These are phyloP conservation scores for Lophochroa leadbeateri DNA, from an alignment of 2,113 vertebrate genomes.

Conservation along the genomic window DNA sequence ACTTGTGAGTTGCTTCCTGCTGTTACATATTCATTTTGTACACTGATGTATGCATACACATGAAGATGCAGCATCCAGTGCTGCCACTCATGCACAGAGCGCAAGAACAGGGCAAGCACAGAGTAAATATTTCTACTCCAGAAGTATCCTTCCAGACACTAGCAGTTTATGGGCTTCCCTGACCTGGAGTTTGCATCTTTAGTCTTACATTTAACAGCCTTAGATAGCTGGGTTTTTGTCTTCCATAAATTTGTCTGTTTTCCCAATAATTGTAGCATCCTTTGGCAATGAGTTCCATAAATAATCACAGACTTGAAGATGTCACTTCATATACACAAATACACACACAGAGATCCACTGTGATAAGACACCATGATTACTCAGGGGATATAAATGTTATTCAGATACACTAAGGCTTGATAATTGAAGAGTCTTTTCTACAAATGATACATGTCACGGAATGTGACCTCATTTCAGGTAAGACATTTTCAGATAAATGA, in stretches of 20 bases:
- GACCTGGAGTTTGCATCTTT: not conserved
- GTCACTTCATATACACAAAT: not conserved
- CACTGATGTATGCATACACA: accelerated
- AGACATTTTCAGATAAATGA: conserved; percentile 36
- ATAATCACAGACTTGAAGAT: not conserved
- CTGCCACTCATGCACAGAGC: not conserved
- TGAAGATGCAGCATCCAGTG: not conserved
- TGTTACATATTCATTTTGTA: accelerated
- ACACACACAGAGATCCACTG: not conserved
- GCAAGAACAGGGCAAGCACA: not conserved
- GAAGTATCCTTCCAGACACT: not conserved
- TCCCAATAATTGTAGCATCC: not conserved
- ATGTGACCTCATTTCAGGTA: conserved; percentile 38
- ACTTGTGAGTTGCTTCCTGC: not conserved
- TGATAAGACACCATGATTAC: not conserved
- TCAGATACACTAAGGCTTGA: not conserved
- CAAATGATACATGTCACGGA: conserved; percentile 19
- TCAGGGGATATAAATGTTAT: conserved; percentile 44
- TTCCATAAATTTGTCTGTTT: not conserved
- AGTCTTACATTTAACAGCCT: not conserved
- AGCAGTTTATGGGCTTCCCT: not conserved
- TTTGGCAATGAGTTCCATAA: not conserved
- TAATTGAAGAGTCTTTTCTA: conserved; percentile 23
- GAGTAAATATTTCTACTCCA: not conserved
- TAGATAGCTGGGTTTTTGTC: not conserved